These are phyloP conservation scores for Drosophila murphyi DNA, from an alignment of 1,140 invertebrate genomes.

Conservation along the genomic window DNA sequence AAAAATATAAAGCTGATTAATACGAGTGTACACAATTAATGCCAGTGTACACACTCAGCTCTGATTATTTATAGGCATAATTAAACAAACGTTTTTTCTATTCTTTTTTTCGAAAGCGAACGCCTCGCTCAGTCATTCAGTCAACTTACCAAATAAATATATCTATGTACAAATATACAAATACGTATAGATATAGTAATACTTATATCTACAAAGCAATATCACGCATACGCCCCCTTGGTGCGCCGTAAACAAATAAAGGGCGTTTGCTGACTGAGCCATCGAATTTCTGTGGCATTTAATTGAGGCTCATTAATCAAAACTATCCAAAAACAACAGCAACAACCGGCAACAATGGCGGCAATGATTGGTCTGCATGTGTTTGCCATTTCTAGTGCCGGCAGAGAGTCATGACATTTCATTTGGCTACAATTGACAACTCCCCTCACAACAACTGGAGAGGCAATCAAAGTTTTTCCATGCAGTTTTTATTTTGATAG, in stretches of 20 bases:
- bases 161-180: slow-evolving; percentile 6
- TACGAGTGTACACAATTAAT: slow-evolving; percentile 70
- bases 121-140: slow-evolving; percentile 30
- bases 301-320: slow-evolving; percentile 76
- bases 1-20: slow-evolving; percentile 59
- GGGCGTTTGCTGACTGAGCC: slow-evolving; percentile 30
- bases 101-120: slow-evolving; percentile 41
- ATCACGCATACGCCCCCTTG: slow-evolving; percentile 55
- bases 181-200: slow-evolving; percentile 2
- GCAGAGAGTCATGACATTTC: slow-evolving; percentile 67
- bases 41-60: slow-evolving; percentile 60
- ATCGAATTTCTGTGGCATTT: slow-evolving; percentile 58
- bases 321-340: slow-evolving; percentile 25
- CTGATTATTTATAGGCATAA: slow-evolving; percentile 80
- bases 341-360: slow-evolving; percentile 1
- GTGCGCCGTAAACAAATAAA: slow-evolving; percentile 28
- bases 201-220: slow-evolving; percentile 18
- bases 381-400: slow-evolving; percentile 59
- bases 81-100: slow-evolving; percentile 61
- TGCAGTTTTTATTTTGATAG: slow-evolving; percentile 48
- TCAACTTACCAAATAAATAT: slow-evolving; percentile 1
- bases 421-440: slow-evolving; percentile 7
- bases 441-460: slow-evolving; percentile 4
- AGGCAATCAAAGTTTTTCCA: slow-evolving; percentile 70
- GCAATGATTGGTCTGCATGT: slow-evolving; percentile 47